Evolutionary conservation across 1,140 invertebrate species (phyloP), one percentile per base, ranked within the genome.

Genomic region (Psilanteris sp.): DNA sequence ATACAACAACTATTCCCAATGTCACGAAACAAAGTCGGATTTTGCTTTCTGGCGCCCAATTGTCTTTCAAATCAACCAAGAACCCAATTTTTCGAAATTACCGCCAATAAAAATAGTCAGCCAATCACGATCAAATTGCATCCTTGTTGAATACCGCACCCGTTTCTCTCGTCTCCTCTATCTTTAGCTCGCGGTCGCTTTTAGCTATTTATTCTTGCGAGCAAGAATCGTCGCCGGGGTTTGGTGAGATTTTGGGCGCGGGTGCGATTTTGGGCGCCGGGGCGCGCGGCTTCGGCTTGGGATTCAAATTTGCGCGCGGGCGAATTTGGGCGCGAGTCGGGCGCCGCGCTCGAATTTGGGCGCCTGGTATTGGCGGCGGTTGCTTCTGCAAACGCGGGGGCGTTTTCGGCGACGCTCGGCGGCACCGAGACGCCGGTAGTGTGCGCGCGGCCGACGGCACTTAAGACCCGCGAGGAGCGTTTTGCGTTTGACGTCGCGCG

Each of bases 401-500:
- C n/a, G n/a, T n/a, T n/a, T 29, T 41, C 10, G 13, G 9, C 9
- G 50, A 7, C 14, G 14, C 7, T 4, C 1, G 11, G 31, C 18
- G 14, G 6, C 20, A 29, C 16, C 29, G 29, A 16, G 31, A 18
- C 27, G 37, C 61, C 37, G 37, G 61, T 14, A 34, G 37, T 26
- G 36, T 54, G 61, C 46, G 61, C 46, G 61, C 62, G 22, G 11
- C 10, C 29, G 20, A n/a, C 29, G 3, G 31, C 29, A 27, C 36
- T 2, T 1, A 20, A 2, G 5, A 27, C 10, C 13, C 22, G 18
- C 32, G 22, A 22, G 5, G 15, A 22, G 5, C 8, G 27, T 7
- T 66, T 48, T 50, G 26, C 31, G 46, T 46, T 36, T n/a, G 24
- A 55, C 55, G 67, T 72, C 67, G 67, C 67, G 67, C 43, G 18